Evolutionary conservation across 2,888 invertebrate genomes (phyloP).

Genomic region (Mythimna impura): DNA sequence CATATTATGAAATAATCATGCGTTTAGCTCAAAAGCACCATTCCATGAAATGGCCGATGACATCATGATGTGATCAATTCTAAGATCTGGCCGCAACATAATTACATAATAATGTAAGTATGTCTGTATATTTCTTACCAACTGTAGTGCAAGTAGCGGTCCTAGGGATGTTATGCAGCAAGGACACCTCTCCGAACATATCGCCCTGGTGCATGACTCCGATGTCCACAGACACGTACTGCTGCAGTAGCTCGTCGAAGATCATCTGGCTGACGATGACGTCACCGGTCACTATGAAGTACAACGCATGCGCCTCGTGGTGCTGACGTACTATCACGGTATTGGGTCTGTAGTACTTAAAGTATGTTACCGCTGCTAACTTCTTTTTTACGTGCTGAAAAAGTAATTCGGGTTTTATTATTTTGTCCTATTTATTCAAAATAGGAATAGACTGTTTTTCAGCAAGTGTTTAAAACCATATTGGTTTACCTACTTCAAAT

Average conservation of each 20-base stretch:
- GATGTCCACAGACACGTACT: constrained; percentile 84
- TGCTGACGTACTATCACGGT: constrained; percentile 91
- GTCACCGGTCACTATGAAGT: constrained; percentile 92
- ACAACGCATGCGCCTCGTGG: constrained; percentile 90
- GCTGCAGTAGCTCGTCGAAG: constrained; percentile 87
- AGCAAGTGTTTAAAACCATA: not conserved
- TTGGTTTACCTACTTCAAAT: not conserved
- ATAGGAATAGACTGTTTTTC: not conserved
- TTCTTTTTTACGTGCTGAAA: constrained; percentile 90
- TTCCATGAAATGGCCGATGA: too few relatives aligned
- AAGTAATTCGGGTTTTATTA: constrained; percentile 1
- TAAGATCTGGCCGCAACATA: too few relatives aligned
- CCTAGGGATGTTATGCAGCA: constrained; percentile 91
- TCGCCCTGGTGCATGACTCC: constrained; percentile 90
- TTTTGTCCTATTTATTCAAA: not conserved
- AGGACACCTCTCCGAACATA: constrained; percentile 92
- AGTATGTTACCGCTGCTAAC: constrained; percentile 91
- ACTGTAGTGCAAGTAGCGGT: constrained; percentile 91
- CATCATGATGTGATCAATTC: too few relatives aligned
- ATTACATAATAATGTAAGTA: too few relatives aligned
- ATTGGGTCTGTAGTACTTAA: constrained; percentile 90
- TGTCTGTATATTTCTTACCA: constrained; percentile 76
- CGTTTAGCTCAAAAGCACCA: too few relatives aligned
- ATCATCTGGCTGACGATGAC: constrained; percentile 86
- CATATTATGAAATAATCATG: too few relatives aligned